These are phyloP conservation scores for Drosophila elegans DNA, from an alignment of 1,140 invertebrate genomes.

Conservation along the genomic window DNA sequence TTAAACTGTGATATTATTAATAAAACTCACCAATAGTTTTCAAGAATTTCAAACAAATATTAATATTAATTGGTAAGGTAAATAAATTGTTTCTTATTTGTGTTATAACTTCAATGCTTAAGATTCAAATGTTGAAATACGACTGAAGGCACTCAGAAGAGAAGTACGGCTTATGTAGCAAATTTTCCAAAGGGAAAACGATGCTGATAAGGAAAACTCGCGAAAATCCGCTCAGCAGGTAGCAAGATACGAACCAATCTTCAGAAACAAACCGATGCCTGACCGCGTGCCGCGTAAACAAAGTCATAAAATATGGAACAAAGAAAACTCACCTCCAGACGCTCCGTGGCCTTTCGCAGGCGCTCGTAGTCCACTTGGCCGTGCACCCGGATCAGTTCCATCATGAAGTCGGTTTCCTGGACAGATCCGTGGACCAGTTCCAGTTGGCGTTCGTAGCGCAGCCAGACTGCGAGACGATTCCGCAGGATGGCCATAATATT, in stretches of 20 bases:
- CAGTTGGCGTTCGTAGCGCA: constrained; percentile 90
- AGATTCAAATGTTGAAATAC: background rate
- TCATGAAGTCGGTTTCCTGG: constrained; percentile 93
- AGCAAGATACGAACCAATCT: background rate
- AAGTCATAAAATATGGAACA: constrained; percentile 21
- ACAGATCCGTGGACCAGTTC: constrained; percentile 92
- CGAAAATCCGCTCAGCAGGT: constrained; percentile 42
- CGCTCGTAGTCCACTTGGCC: constrained; percentile 93
- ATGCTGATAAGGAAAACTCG: constrained; percentile 19
- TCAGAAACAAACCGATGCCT: background rate
- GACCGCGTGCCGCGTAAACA: constrained; percentile 23
- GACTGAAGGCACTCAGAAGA: constrained; percentile 8
- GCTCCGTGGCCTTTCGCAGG: constrained; percentile 91
- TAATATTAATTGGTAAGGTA: too few relatives aligned
- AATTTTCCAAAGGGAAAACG: background rate
- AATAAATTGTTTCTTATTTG: too few relatives aligned
- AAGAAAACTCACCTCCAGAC: constrained; percentile 89
- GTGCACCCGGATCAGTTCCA: constrained; percentile 92
- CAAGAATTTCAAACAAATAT: background rate
- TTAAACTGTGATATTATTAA: too few relatives aligned
- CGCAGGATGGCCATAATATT: constrained; percentile 88
- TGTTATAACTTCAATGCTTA: background rate
- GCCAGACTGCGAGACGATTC: constrained; percentile 89
- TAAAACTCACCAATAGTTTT: background rate
- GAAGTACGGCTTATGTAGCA: background rate